A percentile compares a stretch with the other conserved stretches of the same genome.
Evolutionary conservation across 2,797 vertebrate genomes (phyloP).

Genomic region (Hylomyscus alleni): DNA sequence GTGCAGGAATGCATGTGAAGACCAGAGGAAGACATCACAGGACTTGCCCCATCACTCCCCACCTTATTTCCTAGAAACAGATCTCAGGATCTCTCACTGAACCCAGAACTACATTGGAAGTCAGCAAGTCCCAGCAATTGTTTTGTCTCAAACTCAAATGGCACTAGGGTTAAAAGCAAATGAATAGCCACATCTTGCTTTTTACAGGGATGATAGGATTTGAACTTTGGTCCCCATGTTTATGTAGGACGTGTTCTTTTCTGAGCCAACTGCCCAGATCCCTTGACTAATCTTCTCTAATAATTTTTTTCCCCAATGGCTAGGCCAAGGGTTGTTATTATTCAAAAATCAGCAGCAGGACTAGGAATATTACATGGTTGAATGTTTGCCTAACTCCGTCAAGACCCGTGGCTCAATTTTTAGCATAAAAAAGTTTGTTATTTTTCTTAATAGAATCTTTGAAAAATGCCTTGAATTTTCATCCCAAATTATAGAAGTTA

Average conservation of each 20-base stretch:
- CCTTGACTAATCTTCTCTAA: not conserved
- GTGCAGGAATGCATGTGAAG: not conserved
- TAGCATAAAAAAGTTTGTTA: not conserved
- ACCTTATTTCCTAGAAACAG: not conserved
- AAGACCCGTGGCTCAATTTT: not conserved
- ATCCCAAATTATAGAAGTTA: not conserved
- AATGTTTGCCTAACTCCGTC: not conserved
- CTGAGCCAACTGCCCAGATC: not conserved
- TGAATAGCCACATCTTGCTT: not conserved
- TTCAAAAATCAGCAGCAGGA: no score
- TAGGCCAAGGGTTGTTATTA: not conserved
- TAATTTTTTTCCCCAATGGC: not conserved
- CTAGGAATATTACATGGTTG: not conserved
- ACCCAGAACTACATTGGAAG: not conserved
- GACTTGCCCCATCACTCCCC: not conserved
- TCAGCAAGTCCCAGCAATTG: no score
- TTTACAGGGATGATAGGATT: not conserved
- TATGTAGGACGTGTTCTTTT: not conserved
- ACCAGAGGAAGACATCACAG: no score
- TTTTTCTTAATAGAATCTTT: slow-evolving; percentile 32
- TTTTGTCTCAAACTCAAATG: not conserved
- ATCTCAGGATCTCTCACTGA: not conserved
- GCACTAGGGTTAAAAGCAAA: not conserved
- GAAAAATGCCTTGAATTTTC: slow-evolving; percentile 26
- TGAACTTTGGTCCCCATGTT: not conserved